Conservation (phyloP, 2,113 vertebrate genomes). For the Orientallactaga bullata region DNA sequence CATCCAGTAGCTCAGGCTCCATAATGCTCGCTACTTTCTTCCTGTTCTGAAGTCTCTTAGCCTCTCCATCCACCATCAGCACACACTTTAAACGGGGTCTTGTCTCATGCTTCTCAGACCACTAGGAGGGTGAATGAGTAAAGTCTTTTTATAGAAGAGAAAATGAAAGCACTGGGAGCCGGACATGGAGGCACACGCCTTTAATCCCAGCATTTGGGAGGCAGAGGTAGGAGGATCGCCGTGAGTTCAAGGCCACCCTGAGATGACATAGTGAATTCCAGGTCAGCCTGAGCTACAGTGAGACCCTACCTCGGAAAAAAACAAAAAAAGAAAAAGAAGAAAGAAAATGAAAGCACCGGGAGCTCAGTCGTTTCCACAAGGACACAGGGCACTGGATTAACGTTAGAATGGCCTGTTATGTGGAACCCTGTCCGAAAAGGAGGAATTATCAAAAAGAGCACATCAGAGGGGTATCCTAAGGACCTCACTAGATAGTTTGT, state of each 20-base stretch:
- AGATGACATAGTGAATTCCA: no score
- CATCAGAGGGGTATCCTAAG: background rate
- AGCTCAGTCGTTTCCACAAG: background rate
- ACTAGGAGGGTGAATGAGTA: background rate
- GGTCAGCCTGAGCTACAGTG: no score
- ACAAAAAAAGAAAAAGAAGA: no score
- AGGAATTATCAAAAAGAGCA: background rate
- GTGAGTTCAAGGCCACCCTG: no score
- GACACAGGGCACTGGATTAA: background rate
- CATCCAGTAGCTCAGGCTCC: background rate
- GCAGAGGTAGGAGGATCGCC: no score
- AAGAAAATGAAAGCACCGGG: background rate
- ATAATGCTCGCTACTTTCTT: background rate
- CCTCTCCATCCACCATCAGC: background rate
- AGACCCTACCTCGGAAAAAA: no score
- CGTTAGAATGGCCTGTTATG: background rate
- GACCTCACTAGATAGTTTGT: background rate
- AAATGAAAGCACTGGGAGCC: background rate
- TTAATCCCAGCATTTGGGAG: no score
- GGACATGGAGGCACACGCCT: no score
- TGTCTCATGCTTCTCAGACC: background rate
- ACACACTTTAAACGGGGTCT: background rate
- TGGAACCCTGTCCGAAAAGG: background rate
- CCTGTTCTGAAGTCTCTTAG: background rate
- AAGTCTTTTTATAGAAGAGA: background rate